Evolutionary conservation across 2,797 vertebrate species (phyloP), one percentile per base, ranked within the genome.

Genomic region (Lutjanus argentimaculatus): DNA sequence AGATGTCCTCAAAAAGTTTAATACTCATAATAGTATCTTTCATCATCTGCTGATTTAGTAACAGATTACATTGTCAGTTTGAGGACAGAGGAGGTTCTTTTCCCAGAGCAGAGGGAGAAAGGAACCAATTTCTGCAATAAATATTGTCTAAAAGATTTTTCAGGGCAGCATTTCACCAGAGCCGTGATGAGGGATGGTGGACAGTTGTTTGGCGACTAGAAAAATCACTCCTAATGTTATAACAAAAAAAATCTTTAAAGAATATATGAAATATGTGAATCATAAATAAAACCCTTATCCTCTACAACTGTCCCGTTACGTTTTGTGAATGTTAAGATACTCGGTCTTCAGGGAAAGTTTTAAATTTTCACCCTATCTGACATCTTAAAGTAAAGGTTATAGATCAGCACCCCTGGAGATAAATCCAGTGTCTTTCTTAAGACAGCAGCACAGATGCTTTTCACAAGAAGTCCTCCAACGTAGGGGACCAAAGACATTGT

Each of bases 41-140:
- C 72, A 56, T 89, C 77, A 83, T 88, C 78, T 72, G 69, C 73
- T 83, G 85, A 88, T 87, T 88, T 79, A 70, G 75, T 40, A 66
- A 16, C 79, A 86, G 78, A 89, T 89, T 83, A 84, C 73, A 68
- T 85, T 87, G 83, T 86, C 80, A 71, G 55, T 71, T 70, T 72
- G 70, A 82, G 75, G 53, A 79, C 15, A n/a, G 48, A 21, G 30
- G 67, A 48, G 16, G 19, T 7, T 22, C 12, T 55, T 40, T 45
- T 12, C 7, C 30, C 3, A 12, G 46, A 8, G 40, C 36, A 43
- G 45, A 68, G 21, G 11, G 49, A 52, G 42, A 59, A n/a, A 51
- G n/a, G 53, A 72, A 67, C 6, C 52, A 78, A 48, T 77, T 58
- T 61, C n/a, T 36, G 55, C 40, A 79, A 74, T 82, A 83, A 75